Base-by-base conservation (phyloP, 1,140 invertebrate genomes). In the Scaptomyza pallida region DNA sequence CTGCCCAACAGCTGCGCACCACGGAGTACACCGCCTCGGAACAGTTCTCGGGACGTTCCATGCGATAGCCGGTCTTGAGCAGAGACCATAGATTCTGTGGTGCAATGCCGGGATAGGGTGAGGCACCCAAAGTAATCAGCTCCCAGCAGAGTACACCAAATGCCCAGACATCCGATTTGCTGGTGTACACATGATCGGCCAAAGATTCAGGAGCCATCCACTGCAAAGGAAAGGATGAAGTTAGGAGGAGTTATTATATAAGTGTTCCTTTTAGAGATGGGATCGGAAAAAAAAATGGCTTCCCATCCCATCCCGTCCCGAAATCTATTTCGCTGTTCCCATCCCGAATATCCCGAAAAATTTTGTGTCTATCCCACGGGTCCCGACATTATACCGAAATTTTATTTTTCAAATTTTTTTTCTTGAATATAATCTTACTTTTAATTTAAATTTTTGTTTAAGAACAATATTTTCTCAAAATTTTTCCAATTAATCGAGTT, bases 81-180 rank as follows among this genome's bases (percentile, higher is more conserved):
- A 97, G 90, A 54, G 94, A 94, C 91, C 95, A 97, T 5, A 97
- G 93, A 89, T 96, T 95, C 78, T 97, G 95, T 1, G 95, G 94
- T 19, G 95, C 93, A 10, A 97, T 94, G 33, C 96, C 96, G 0
- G 96, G 96, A 61, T 91, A 91, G 0, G 90, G 90, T 0, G 90
- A 91, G 12, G 90, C 90, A 9, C 90, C 97, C 44, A 98, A 91
- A 0, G 96, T 98, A 0, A 96, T 94, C 72, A 98, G 93, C 91
- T 98, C 97, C 97, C 97, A 98, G 12, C 98, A 92, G 2, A 98
- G 93, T 0, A 98, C 93, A 0, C 97, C 97, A 91, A 95, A 98
- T 17, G 96, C 96, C 97, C 97, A 98, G 1, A 97, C 96, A 92
- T 97, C 97, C 12, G 96, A 97, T 92, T 97, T 97, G 71, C 94